phyloP scores from a whole-genome alignment of 2,888 invertebrate genomes.

The Diloba caeruleocephala region DNA sequence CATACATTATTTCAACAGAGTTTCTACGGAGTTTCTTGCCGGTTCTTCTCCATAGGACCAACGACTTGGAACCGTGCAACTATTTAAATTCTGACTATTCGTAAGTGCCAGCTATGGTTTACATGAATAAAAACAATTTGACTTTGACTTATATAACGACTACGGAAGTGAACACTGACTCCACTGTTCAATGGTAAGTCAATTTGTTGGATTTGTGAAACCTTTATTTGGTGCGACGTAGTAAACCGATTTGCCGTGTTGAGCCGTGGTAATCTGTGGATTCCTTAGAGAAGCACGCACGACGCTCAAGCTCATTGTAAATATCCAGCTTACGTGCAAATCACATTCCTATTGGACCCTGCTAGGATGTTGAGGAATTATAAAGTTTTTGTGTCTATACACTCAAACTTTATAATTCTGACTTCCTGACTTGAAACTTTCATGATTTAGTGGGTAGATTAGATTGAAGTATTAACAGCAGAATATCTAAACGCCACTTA shows the following conservation, averaged over 20 bases:
- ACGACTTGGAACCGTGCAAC: no score
- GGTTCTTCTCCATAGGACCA: no score
- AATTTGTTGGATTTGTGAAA: constrained; percentile 50
- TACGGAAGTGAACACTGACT: constrained; percentile 7
- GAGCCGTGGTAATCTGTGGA: constrained; percentile 61
- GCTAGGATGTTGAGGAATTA: constrained; percentile 17
- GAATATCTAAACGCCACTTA: no score
- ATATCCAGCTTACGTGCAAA: constrained; percentile 46
- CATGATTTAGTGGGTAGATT: constrained; percentile 21
- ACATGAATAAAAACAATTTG: no score
- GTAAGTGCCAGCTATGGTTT: no score
- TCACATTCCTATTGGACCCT: constrained; percentile 27
- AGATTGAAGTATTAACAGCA: constrained; percentile 5
- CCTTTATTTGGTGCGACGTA: constrained; percentile 48
- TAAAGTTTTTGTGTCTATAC: constrained; percentile 20
- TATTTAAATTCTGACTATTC: no score
- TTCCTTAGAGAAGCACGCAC: constrained; percentile 57
- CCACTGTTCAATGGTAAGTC: constrained; percentile 39
- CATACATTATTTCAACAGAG: no score
- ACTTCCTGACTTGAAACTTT: constrained; percentile 33
- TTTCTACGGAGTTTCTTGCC: no score
- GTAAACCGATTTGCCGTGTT: constrained; percentile 57
- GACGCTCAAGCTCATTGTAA: constrained; percentile 54
- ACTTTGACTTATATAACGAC: neutral
- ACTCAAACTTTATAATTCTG: no score